phyloP scores from a whole-genome alignment of 2,888 invertebrate genomes.

The Cerastoderma edule region DNA sequence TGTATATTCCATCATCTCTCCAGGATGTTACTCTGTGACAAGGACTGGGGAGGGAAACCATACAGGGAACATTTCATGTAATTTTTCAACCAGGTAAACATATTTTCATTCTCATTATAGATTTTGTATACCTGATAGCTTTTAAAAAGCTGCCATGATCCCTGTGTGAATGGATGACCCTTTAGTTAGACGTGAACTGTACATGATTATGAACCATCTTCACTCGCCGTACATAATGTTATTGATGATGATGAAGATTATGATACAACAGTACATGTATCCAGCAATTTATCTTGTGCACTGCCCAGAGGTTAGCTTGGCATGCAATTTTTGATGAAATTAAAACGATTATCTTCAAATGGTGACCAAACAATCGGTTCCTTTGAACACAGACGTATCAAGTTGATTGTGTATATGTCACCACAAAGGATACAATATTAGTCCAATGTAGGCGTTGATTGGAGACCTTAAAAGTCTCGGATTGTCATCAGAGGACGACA shows the following conservation, averaged over 20 bases:
- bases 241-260: constrained; percentile 8
- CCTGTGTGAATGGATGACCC: too few species aligned
- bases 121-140: too few species aligned
- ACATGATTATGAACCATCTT: neutral
- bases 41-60: constrained; percentile 76
- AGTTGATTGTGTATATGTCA: neutral
- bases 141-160: too few species aligned
- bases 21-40: constrained; percentile 63
- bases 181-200: too few species aligned
- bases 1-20: constrained; percentile 76
- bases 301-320: too few species aligned
- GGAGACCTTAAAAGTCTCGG: neutral
- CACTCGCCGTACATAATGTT: constrained; percentile 19
- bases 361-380: too few species aligned
- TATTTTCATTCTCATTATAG: too few species aligned
- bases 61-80: constrained; percentile 71
- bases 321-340: too few species aligned
- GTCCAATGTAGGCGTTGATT: constrained; percentile 20
- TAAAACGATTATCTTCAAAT: too few species aligned
- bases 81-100: too few species aligned
- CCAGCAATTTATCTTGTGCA: too few species aligned
- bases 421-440: neutral
- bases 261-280: neutral
- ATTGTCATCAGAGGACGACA: constrained; percentile 3
- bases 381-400: neutral